phyloP scores from a whole-genome alignment of 2,888 invertebrate species.

The Bhutanitis thaidina region DNA sequence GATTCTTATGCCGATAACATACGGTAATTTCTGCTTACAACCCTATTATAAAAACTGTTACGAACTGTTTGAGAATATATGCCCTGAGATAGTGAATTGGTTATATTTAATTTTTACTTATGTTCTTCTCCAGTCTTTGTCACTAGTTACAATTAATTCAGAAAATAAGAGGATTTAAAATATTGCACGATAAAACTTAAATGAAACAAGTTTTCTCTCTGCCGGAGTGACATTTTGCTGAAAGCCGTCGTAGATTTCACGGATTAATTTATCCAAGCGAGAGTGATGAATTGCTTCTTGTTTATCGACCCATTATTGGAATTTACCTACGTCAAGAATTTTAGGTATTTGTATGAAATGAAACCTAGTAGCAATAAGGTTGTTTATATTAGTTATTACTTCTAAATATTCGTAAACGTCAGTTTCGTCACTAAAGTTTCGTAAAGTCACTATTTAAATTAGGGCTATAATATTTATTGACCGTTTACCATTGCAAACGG shows the following conservation, averaged over 20 bases:
- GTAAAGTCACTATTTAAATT: too few species aligned
- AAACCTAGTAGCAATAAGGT: too few species aligned
- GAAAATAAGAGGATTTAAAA: slow-evolving; percentile 1
- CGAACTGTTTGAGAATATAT: too few species aligned
- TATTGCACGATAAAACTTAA: neutral
- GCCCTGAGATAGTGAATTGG: too few species aligned
- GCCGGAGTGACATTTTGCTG: neutral
- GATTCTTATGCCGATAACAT: too few species aligned
- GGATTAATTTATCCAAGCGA: slow-evolving; percentile 3
- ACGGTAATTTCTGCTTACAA: too few species aligned
- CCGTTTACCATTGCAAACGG: too few species aligned
- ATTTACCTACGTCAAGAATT: neutral
- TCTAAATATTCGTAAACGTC: too few species aligned
- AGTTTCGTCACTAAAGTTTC: too few species aligned
- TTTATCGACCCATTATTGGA: neutral
- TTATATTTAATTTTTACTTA: too few species aligned
- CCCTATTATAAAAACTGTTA: neutral
- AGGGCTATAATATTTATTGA: too few species aligned
- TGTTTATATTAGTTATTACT: too few species aligned
- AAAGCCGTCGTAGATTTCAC: slow-evolving; percentile 2
- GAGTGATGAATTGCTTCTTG: neutral
- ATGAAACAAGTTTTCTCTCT: slow-evolving; percentile 1
- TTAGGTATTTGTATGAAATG: neutral
- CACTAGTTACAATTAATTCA: neutral
- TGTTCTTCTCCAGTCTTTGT: neutral